Evolutionary conservation across 2,888 invertebrate genomes (phyloP).

Genomic region (Temnothorax unifasciatus): DNA sequence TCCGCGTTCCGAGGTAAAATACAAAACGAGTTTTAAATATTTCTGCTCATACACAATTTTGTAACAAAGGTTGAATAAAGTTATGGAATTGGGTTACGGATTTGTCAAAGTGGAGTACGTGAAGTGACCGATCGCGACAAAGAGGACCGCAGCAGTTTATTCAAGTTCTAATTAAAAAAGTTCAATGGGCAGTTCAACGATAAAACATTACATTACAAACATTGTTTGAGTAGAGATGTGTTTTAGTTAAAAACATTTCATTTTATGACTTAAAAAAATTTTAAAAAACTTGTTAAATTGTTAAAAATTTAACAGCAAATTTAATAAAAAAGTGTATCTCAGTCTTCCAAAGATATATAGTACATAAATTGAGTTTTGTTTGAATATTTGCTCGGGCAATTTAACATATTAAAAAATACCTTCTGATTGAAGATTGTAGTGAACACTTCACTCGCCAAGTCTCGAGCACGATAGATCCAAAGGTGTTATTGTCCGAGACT

Average conservation of each 20-base stretch:
- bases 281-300: not conserved
- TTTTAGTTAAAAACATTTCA: not conserved
- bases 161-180: slow-evolving; percentile 11
- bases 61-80: not conserved
- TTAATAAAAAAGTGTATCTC: not conserved
- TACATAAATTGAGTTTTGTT: not conserved
- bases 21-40: slow-evolving; percentile 38
- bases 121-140: not conserved
- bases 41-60: slow-evolving; percentile 31
- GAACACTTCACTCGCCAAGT: not conserved
- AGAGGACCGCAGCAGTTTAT: slow-evolving; percentile 6
- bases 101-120: not conserved
- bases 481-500: not conserved
- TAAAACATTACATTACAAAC: not conserved
- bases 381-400: not conserved
- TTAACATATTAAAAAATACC: not conserved
- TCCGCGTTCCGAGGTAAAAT: slow-evolving; percentile 22
- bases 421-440: not conserved
- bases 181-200: not conserved
- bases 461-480: not conserved
- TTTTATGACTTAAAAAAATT: not conserved
- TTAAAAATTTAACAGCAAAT: not conserved
- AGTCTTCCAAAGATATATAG: not conserved
- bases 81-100: slow-evolving; percentile 2
- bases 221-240: not conserved